These are phyloP conservation scores for Ophraella communa DNA, from an alignment of 2,888 invertebrate species.

Conservation along the genomic window DNA sequence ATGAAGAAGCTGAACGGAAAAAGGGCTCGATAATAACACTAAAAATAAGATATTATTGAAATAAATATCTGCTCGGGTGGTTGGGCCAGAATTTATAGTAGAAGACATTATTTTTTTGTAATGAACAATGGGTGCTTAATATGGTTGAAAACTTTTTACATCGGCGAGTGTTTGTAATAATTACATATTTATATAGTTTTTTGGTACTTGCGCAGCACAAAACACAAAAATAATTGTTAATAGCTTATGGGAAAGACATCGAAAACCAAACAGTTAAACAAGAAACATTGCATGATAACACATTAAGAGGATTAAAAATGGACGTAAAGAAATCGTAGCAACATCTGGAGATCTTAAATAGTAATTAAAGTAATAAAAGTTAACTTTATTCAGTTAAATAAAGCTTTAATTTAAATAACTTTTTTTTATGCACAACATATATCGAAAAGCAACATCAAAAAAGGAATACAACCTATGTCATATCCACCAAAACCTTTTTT, in stretches of 20 bases:
- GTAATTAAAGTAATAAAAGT: too few relatives aligned
- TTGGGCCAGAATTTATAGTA: slow-evolving; percentile 1
- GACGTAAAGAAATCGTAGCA: too few relatives aligned
- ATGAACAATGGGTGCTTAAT: slow-evolving; percentile 2
- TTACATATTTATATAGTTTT: not conserved
- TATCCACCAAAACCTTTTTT: too few relatives aligned
- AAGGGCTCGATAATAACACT: slow-evolving; percentile 33
- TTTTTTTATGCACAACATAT: too few relatives aligned
- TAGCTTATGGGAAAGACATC: not conserved
- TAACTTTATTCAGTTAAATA: too few relatives aligned
- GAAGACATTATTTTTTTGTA: not conserved
- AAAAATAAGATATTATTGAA: slow-evolving; percentile 33
- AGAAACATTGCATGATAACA: not conserved
- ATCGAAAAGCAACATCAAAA: too few relatives aligned
- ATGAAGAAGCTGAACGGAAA: slow-evolving; percentile 31
- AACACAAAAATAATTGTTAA: not conserved
- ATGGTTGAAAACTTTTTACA: not conserved
- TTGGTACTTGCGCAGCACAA: not conserved
- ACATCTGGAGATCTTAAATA: too few relatives aligned
- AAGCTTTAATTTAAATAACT: too few relatives aligned
- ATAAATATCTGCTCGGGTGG: slow-evolving; percentile 15
- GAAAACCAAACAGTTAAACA: not conserved
- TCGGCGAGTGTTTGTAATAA: not conserved
- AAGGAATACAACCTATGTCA: too few relatives aligned
- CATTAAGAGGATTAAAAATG: too few relatives aligned